Conservation (phyloP, 2,113 vertebrate genomes). For the Edolisoma coerulescens region DNA sequence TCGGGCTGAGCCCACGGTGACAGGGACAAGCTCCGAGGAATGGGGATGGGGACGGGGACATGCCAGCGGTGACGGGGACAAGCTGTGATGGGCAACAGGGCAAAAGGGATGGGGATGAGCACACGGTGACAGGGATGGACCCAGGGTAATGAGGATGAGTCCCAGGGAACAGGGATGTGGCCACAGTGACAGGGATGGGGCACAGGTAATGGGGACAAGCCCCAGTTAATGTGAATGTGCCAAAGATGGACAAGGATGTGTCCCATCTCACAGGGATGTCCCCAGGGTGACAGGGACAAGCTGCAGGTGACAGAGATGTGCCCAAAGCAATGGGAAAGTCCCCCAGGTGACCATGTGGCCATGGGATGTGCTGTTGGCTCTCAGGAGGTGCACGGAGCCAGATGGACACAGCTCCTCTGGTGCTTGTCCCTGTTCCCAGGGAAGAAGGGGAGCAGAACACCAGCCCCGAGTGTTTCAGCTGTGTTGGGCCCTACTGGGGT, state of each 20-base stretch:
- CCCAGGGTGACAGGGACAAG: not conserved
- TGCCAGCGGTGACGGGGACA: too few relatives aligned
- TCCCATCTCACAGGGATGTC: not conserved
- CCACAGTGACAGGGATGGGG: not conserved
- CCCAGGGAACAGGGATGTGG: too few relatives aligned
- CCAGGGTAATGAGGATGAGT: fast-evolving
- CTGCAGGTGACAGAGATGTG: not conserved
- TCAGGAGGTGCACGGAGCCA: not conserved
- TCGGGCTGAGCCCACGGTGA: fast-evolving
- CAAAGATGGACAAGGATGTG: not conserved
- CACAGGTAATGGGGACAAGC: not conserved
- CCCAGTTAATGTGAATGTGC: too few relatives aligned
- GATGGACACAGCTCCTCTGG: fast-evolving
- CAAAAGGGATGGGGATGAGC: fast-evolving
- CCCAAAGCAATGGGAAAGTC: not conserved
- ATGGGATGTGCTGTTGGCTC: not conserved
- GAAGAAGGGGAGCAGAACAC: not conserved
- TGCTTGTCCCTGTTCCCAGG: not conserved
- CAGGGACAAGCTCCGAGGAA: not conserved
- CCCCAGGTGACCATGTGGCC: fast-evolving
- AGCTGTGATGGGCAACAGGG: too few relatives aligned
- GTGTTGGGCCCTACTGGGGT: not conserved
- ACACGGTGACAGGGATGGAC: fast-evolving
- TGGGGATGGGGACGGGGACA: fast-evolving
- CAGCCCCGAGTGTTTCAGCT: fast-evolving